A percentile compares a stretch with the other conserved stretches of the same genome.
Evolutionary conservation across 1,140 invertebrate species (phyloP).

Genomic region (Platorchestia sp.): DNA sequence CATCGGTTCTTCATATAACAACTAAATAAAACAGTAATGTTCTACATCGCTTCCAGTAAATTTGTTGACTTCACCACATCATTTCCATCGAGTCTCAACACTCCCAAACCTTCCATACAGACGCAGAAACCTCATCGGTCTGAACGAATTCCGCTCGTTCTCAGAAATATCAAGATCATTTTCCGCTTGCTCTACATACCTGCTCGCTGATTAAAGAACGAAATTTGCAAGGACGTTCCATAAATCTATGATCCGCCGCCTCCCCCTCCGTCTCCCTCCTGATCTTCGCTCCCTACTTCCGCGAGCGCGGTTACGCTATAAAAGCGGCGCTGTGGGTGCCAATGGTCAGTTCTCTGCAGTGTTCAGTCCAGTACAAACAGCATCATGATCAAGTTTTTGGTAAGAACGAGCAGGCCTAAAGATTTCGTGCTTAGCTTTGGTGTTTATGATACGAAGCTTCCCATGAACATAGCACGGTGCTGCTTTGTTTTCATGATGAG

Average conservation of each 20-base stretch:
- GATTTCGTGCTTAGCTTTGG: background rate
- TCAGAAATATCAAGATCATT: background rate
- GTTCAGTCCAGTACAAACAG: slow-evolving; percentile 43
- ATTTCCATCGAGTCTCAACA: background rate
- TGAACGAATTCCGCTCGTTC: background rate
- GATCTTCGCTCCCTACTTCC: background rate
- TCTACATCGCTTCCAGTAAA: background rate
- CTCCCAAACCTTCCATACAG: background rate
- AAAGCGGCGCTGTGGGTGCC: background rate
- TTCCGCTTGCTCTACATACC: background rate
- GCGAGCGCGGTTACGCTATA: slow-evolving; percentile 23
- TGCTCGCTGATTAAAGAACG: background rate
- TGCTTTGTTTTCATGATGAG: background rate
- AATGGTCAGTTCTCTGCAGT: slow-evolving; percentile 35
- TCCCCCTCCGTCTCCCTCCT: background rate
- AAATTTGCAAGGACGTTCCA: background rate
- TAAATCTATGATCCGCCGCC: background rate
- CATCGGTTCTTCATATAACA: too few species aligned
- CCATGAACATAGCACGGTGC: background rate
- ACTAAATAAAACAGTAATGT: background rate
- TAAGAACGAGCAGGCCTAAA: background rate
- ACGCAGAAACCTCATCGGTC: background rate
- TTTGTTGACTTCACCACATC: background rate
- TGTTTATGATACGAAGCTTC: background rate
- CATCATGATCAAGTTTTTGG: slow-evolving; percentile 53